phyloP scores from a whole-genome alignment of 2,113 vertebrate species.

The Stegastes partitus region DNA sequence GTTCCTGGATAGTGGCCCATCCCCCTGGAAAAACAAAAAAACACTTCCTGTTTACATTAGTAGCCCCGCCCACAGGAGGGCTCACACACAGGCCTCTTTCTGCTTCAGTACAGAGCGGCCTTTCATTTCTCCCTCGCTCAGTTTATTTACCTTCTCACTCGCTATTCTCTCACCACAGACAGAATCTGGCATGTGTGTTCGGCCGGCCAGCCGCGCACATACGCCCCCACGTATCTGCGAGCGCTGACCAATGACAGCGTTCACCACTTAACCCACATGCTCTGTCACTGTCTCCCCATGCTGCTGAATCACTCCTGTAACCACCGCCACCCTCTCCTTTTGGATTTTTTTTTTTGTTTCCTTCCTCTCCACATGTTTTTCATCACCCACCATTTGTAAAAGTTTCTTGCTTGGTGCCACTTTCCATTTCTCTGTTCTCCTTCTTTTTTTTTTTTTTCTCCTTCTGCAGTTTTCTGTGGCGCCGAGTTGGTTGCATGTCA shows the following conservation, averaged over 20 bases:
- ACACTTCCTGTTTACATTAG: constrained; percentile 87
- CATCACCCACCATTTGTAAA: constrained; percentile 4
- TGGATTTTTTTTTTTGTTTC: background rate
- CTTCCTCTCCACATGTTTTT: constrained; percentile 31
- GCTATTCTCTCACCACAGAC: constrained; percentile 68
- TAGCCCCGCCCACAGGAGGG: constrained; percentile 38
- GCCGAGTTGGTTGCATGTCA: constrained; percentile 20
- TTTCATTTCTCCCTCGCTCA: constrained; percentile 65
- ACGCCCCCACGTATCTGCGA: background rate
- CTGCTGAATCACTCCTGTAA: constrained; percentile 50
- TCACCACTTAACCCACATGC: constrained; percentile 49
- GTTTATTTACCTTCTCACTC: constrained; percentile 75
- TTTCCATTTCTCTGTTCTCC: constrained; percentile 43
- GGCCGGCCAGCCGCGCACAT: constrained; percentile 4
- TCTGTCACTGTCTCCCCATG: constrained; percentile 47
- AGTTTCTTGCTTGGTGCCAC: constrained; percentile 20
- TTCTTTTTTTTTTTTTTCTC: constrained; percentile 1
- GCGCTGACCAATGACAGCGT: constrained; percentile 34
- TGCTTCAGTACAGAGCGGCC: constrained; percentile 66
- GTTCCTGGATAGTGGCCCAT: constrained; percentile 33
- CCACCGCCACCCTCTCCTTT: constrained; percentile 3
- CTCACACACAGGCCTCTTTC: constrained; percentile 81
- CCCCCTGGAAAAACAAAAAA: constrained; percentile 68
- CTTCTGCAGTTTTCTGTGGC: constrained; percentile 24
- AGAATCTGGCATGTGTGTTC: constrained; percentile 48